These are phyloP conservation scores for Pempheris klunzingeri DNA, from an alignment of 2,797 vertebrate species.

Conservation along the genomic window DNA sequence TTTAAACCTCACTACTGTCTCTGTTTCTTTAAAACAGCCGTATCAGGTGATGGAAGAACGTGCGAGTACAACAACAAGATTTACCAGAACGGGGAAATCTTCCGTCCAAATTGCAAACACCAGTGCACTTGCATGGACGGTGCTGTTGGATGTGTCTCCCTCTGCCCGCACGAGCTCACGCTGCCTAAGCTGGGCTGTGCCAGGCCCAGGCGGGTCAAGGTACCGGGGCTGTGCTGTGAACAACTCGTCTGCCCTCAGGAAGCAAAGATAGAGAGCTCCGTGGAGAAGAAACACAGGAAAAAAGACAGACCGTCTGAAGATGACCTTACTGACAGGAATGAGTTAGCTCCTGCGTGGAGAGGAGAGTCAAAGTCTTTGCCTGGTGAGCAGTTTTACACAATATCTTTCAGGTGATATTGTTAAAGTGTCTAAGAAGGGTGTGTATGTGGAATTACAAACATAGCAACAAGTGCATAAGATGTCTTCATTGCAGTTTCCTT, in stretches of 20 bases:
- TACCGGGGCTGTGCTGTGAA: constrained; percentile 90
- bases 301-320: constrained; percentile 82
- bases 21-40: constrained; percentile 80
- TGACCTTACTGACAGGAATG: constrained; percentile 85
- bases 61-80: constrained; percentile 94
- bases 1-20: neutral
- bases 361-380: constrained; percentile 85
- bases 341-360: constrained; percentile 84
- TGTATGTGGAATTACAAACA: neutral
- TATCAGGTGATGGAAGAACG: constrained; percentile 91
- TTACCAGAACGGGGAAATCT: constrained; percentile 94
- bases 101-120: constrained; percentile 94
- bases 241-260: constrained; percentile 87
- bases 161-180: constrained; percentile 89
- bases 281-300: constrained; percentile 79
- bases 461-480: neutral
- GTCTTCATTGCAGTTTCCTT: no score
- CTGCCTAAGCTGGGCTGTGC: constrained; percentile 88
- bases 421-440: no score
- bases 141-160: constrained; percentile 90
- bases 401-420: neutral
- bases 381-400: constrained; percentile 78
- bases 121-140: constrained; percentile 95
- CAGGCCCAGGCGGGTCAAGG: constrained; percentile 88
- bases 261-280: constrained; percentile 62